A percentile compares a stretch with the other conserved stretches of the same genome.
These are phyloP conservation scores for Gymnorhina tibicen DNA, from an alignment of 2,113 vertebrate species.

Conservation along the genomic window DNA sequence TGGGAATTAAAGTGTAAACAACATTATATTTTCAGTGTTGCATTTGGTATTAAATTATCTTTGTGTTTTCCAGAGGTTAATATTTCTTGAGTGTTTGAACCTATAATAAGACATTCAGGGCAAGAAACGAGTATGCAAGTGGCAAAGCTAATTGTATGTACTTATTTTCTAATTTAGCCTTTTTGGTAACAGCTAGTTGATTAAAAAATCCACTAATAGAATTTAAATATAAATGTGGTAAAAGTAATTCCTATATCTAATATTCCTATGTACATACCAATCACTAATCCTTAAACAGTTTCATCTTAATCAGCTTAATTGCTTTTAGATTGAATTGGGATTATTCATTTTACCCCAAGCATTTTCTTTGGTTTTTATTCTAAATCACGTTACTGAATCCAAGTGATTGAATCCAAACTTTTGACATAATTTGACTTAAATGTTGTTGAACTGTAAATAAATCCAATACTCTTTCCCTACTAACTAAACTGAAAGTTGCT, in stretches of 20 bases:
- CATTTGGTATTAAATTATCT: not conserved
- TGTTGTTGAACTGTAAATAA: not conserved
- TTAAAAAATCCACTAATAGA: not conserved
- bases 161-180: not conserved
- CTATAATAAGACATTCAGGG: not conserved
- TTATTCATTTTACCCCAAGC: not conserved
- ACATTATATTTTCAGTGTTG: not conserved
- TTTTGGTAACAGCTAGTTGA: not conserved
- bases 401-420: not conserved
- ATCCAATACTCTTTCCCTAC: not conserved
- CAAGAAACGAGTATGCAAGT: not conserved
- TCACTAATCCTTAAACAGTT: not conserved
- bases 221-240: not conserved
- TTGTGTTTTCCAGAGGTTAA: not conserved
- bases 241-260: not conserved
- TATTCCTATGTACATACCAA: not conserved
- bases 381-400: not conserved
- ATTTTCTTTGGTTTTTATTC: not conserved
- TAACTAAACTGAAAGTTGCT: not conserved
- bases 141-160: not conserved
- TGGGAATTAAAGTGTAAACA: not conserved
- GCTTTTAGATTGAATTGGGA: not conserved
- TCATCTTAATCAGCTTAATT: not conserved
- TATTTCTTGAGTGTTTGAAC: not conserved
- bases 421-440: not conserved